Evolutionary conservation across 1,140 invertebrate genomes (phyloP).

Genomic region (Halesus radiatus): DNA sequence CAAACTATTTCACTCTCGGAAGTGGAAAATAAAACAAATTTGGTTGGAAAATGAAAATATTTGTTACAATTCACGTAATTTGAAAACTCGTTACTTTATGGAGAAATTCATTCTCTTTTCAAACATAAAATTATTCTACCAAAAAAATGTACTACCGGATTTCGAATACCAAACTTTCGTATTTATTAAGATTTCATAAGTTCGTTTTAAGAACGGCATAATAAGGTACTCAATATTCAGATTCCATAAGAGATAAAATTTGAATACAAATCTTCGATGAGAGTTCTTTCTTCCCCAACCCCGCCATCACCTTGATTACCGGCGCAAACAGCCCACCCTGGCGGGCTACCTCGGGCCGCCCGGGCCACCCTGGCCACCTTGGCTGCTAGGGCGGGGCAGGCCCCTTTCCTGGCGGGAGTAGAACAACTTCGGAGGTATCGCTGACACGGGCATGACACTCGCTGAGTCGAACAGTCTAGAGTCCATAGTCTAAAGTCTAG

Average conservation of each 20-base stretch:
- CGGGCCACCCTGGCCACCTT: no score
- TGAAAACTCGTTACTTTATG: no score
- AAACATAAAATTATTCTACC: not conserved
- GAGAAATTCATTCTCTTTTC: no score
- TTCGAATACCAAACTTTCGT: slow-evolving; percentile 2
- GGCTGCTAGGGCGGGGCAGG: not conserved
- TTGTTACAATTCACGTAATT: no score
- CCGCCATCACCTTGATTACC: slow-evolving; percentile 31
- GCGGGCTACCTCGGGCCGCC: not conserved
- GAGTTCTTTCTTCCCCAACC: slow-evolving; percentile 19
- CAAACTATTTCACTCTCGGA: no score
- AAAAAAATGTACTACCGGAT: not conserved
- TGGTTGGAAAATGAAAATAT: no score
- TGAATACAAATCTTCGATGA: slow-evolving; percentile 41
- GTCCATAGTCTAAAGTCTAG: not conserved
- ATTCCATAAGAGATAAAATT: slow-evolving; percentile 43
- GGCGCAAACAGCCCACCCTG: slow-evolving; percentile 14
- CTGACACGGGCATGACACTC: not conserved
- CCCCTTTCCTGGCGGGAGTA: not conserved
- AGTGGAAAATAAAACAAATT: no score
- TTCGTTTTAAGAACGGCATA: slow-evolving; percentile 28
- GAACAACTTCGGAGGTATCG: slow-evolving; percentile 2
- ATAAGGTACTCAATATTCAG: slow-evolving; percentile 40
- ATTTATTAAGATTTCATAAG: slow-evolving; percentile 42
- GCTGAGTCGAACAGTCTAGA: not conserved